Base-by-base conservation (phyloP, 2,888 invertebrate genomes). In the Onthophagus sagittarius region DNA sequence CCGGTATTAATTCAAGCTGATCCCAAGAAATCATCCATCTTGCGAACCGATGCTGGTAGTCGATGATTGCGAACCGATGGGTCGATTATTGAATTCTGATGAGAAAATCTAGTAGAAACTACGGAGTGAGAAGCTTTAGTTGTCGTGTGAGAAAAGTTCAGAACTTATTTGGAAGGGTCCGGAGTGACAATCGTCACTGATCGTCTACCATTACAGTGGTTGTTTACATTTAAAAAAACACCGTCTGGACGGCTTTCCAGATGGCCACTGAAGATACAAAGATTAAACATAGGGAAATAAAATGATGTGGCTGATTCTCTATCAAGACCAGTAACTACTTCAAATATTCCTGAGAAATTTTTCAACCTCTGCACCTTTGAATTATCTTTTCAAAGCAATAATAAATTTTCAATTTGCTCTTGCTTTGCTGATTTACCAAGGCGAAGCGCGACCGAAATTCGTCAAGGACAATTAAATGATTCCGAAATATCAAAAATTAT, bases 141-240 rank as follows among this genome's bases (percentile, higher is more conserved):
- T 9, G 65, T 76, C 5, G 75, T 78, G 9, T 84, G 77, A 77
- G 72, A 80, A 31, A 84, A 84, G 71, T 86, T 84, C 74, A 73
- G 83, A n/a, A 82, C 80, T 0, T 86, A 83, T 73, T 75, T 86
- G 0, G 83, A 83, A 69, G 82, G 83, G 0, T 39, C 79, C 0
- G 71, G 78, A 0, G 83, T 85, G 15, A 78, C 74, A 0, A 79
- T 86, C 0, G 75, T 80, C 4, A 86, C 85, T 0, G 87, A 87
- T 73, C 86, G 86, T 71, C 82, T 84, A 75, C 83, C 86, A 0
- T 77, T 88, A 39, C 83, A 85, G 80, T 87, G 84, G 83, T 74
- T 87, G 6, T 75, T 83, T 75, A 77, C 78, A 0, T 63, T 84
- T n/a, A n/a, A n/a, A 2, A 84, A 84, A 73, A 80, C 85, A 6